Evolutionary conservation across 1,140 invertebrate species (phyloP), one percentile per base, ranked within the genome.

Genomic region (Physella acuta): DNA sequence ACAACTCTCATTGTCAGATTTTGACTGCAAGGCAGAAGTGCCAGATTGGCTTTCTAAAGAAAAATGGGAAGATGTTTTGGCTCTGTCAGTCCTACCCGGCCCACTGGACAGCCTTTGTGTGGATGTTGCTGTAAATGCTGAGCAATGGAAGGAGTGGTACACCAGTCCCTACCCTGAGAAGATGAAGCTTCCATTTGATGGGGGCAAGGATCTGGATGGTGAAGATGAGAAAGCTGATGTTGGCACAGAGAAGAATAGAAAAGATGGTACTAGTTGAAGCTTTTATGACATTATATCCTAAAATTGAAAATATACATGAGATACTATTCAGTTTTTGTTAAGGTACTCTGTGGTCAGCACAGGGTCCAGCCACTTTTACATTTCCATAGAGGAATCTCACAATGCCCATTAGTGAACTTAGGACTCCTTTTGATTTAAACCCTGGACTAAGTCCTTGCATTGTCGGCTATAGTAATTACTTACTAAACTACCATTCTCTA

Each of bases 31-130:
- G 30, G 78, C 75, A 28, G 63, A 62, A 1, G 70, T 75, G 14
- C 84, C 84, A 5, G 51, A 59, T 17, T 84, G 82, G 82, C 65
- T 85, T 26, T 78, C 81, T 0, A 76, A 72, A 64, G 79, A 84
- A 62, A 79, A 79, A 64, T 85, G 83, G 83, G 82, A 85, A 59
- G 82, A 85, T 65, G 77, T 85, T 20, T 56, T 85, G 67, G 82
- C 84, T 8, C 72, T 85, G 34, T 85, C 84, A 39, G 80, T 84
- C 17, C 75, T 85, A 0, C 82, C 82, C 8, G 83, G 84, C 11
- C 76, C 82, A n/a, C 71, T 85, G n/a, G 82, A 83, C 72, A 80
- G 75, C 58, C 66, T 84, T 2, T 84, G 83, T 75, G 78, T 82
- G 20, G 75, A 80, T 69, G 71, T 84, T 51, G 81, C 81, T 17